phyloP scores from a whole-genome alignment of 2,113 vertebrate genomes.

The Riparia riparia region DNA sequence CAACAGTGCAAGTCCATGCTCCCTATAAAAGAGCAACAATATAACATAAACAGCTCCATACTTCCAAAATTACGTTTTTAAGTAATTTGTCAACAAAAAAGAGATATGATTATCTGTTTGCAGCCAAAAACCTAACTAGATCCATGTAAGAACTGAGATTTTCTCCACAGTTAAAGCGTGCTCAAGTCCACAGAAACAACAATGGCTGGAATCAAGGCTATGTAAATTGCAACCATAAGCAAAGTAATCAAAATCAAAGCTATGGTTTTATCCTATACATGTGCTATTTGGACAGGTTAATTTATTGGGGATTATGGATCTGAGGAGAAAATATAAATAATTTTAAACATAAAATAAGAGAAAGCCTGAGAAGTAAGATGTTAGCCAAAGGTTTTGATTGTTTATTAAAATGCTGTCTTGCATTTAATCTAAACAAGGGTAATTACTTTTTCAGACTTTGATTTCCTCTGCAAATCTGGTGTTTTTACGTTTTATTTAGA shows the following conservation, averaged over 20 bases:
- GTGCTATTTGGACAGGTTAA: neutral
- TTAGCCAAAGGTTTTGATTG: neutral
- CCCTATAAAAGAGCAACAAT: neutral
- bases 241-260: constrained; percentile 13
- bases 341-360: neutral
- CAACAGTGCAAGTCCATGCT: neutral
- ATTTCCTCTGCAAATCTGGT: constrained; percentile 21
- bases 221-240: constrained; percentile 20
- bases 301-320: neutral
- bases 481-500: neutral
- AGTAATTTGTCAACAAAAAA: neutral
- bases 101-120: neutral
- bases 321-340: neutral
- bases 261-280: neutral
- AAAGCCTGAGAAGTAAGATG: neutral
- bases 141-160: neutral
- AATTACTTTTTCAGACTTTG: constrained; percentile 31
- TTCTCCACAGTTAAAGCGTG: neutral
- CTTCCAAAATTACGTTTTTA: neutral
- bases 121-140: neutral
- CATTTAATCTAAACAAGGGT: neutral
- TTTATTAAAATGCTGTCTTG: neutral
- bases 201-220: neutral
- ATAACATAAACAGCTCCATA: neutral
- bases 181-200: neutral